Percentiles rank a stretch among this genome's conserved stretches.
phyloP scores from a whole-genome alignment of 1,140 invertebrate species.

The Trichonephila clavata region DNA sequence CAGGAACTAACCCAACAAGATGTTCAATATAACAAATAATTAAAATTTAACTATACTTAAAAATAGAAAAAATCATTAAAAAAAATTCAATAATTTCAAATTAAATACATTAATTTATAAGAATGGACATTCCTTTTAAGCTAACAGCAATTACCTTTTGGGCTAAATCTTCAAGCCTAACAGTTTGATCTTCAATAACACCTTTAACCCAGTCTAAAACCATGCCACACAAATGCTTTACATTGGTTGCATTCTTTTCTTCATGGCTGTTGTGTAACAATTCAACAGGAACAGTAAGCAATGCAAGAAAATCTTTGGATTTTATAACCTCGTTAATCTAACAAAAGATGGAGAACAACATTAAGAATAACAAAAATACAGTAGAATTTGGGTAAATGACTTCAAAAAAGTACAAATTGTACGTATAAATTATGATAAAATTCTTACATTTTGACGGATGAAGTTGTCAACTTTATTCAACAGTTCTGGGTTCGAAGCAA shows the following conservation, averaged over 20 bases:
- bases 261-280: constrained; percentile 85
- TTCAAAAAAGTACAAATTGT: background rate
- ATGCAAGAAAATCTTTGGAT: constrained; percentile 83
- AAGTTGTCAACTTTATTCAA: constrained; percentile 86
- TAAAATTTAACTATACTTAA: background rate
- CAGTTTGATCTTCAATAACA: constrained; percentile 81
- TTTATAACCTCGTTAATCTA: constrained; percentile 85
- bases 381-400: background rate
- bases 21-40: background rate
- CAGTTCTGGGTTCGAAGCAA: constrained; percentile 85
- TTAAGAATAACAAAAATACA: background rate
- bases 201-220: constrained; percentile 87
- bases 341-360: background rate
- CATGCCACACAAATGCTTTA: constrained; percentile 84
- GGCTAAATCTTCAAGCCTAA: constrained; percentile 82
- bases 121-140: no score
- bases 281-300: constrained; percentile 86
- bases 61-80: no score
- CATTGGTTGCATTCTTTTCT: constrained; percentile 84
- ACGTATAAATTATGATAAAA: background rate
- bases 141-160: constrained; percentile 80
- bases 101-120: background rate
- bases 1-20: no score
- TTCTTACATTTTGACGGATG: constrained; percentile 86
- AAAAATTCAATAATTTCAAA: no score